Evolutionary conservation across 2,113 vertebrate genomes (phyloP).

Genomic region (Platichthys flesus): DNA sequence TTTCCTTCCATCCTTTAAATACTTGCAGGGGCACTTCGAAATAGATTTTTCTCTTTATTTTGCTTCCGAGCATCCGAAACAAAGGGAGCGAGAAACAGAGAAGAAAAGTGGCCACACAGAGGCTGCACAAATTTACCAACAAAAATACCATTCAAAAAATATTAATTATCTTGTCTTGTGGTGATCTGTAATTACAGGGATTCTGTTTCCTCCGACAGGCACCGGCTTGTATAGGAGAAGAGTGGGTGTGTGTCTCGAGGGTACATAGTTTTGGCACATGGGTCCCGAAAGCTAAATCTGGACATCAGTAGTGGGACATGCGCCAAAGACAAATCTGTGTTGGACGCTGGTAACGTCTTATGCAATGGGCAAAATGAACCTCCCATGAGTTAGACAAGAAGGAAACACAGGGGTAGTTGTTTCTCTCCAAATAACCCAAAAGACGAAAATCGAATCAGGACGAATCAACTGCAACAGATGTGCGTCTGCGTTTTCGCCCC

Average conservation of each 20-base stretch:
- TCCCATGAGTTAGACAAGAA: slow-evolving; percentile 34
- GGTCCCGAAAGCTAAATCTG: slow-evolving; percentile 61
- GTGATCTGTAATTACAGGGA: slow-evolving; percentile 59
- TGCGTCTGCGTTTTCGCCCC: too few relatives aligned
- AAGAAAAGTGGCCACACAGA: slow-evolving; percentile 10
- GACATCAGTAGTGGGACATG: slow-evolving; percentile 64
- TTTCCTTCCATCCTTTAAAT: slow-evolving; percentile 37
- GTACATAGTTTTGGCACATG: slow-evolving; percentile 39
- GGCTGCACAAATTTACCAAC: slow-evolving; percentile 12
- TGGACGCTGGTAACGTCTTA: slow-evolving; percentile 47
- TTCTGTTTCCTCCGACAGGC: slow-evolving; percentile 38
- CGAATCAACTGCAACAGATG: background rate
- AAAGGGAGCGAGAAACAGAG: slow-evolving; percentile 6
- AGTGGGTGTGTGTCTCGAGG: slow-evolving; percentile 36
- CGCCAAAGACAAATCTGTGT: slow-evolving; percentile 50
- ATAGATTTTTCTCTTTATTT: slow-evolving; percentile 52
- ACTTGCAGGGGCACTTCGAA: slow-evolving; percentile 47
- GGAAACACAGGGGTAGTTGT: slow-evolving; percentile 2
- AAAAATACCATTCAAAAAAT: slow-evolving; percentile 43
- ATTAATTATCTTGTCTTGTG: slow-evolving; percentile 51
- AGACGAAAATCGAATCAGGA: background rate
- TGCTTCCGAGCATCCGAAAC: slow-evolving; percentile 1
- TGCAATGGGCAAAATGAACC: slow-evolving; percentile 49
- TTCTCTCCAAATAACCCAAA: slow-evolving; percentile 7
- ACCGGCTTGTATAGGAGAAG: slow-evolving; percentile 43